These are phyloP conservation scores for Parapsyche elsis DNA, from an alignment of 1,140 invertebrate species.

Conservation along the genomic window DNA sequence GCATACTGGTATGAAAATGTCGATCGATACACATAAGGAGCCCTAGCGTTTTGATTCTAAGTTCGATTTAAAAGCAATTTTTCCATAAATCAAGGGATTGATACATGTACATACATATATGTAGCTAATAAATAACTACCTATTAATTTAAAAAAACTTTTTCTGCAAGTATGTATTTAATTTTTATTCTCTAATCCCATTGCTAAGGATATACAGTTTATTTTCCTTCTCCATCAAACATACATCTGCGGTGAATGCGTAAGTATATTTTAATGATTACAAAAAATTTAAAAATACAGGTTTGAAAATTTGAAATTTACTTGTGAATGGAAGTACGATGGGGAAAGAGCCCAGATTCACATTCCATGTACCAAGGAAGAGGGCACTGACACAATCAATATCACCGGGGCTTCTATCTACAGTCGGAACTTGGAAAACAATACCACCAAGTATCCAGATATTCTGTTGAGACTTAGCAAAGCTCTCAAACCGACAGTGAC, in stretches of 20 bases:
- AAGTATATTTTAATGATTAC: not conserved
- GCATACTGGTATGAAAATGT: no score
- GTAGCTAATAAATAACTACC: no score
- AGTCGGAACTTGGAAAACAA: slow-evolving; percentile 99
- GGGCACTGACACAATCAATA: slow-evolving; percentile 54
- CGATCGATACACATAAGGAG: no score
- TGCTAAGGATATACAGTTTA: no score
- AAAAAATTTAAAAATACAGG: slow-evolving; percentile 58
- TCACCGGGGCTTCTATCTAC: slow-evolving; percentile 75
- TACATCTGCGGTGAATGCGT: not conserved
- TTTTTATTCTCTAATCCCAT: no score
- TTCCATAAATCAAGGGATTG: no score
- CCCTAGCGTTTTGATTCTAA: no score
- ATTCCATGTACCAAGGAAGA: slow-evolving; percentile 58
- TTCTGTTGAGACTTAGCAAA: slow-evolving; percentile 80
- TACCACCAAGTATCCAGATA: slow-evolving; percentile 97
- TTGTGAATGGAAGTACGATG: slow-evolving; percentile 99
- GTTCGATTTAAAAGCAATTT: no score
- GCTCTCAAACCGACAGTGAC: slow-evolving; percentile 72
- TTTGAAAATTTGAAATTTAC: slow-evolving; percentile 96
- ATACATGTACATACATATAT: no score
- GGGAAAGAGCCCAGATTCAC: slow-evolving; percentile 94
- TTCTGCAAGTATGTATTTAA: no score
- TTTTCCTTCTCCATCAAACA: no score
- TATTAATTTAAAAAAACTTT: no score